Percentiles rank a stretch among this genome's conserved stretches.
These are phyloP conservation scores for Apis laboriosa DNA, from an alignment of 1,140 invertebrate genomes.

Conservation along the genomic window DNA sequence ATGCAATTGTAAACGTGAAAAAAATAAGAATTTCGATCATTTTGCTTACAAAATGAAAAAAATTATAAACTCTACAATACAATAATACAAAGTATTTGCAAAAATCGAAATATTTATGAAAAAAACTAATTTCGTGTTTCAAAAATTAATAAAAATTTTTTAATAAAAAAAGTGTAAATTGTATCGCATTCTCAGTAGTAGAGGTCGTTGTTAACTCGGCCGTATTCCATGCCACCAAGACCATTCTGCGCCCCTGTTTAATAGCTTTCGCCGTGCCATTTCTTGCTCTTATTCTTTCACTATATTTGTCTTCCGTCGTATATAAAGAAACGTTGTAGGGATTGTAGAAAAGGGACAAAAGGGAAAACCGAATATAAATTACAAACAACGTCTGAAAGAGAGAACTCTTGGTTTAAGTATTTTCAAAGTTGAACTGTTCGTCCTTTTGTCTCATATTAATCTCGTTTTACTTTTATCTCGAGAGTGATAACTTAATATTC, in stretches of 20 bases:
- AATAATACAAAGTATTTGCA: too few species aligned
- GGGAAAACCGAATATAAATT: constrained; percentile 7
- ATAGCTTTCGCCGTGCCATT: background rate
- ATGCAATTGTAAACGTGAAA: too few species aligned
- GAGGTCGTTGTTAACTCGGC: background rate
- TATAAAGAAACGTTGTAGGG: background rate
- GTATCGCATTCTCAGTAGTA: background rate
- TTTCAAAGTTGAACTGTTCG: background rate
- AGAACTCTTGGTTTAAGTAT: background rate
- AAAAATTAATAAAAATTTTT: too few species aligned
- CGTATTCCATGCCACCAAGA: background rate
- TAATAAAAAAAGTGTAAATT: too few species aligned
- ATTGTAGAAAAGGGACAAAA: background rate
- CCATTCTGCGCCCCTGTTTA: background rate
- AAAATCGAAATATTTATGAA: background rate
- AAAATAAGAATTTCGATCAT: too few species aligned
- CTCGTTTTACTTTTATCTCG: background rate
- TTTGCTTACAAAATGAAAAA: too few species aligned
- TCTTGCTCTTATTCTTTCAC: constrained; percentile 1
- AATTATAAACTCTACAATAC: too few species aligned
- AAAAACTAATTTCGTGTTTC: too few species aligned
- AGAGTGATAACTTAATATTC: background rate
- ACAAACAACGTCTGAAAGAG: background rate
- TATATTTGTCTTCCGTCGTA: constrained; percentile 21
- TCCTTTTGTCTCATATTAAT: background rate